Evolutionary conservation across 2,888 invertebrate genomes (phyloP), one percentile per base, ranked within the genome.

Genomic region (Ferdinandea cuprea): DNA sequence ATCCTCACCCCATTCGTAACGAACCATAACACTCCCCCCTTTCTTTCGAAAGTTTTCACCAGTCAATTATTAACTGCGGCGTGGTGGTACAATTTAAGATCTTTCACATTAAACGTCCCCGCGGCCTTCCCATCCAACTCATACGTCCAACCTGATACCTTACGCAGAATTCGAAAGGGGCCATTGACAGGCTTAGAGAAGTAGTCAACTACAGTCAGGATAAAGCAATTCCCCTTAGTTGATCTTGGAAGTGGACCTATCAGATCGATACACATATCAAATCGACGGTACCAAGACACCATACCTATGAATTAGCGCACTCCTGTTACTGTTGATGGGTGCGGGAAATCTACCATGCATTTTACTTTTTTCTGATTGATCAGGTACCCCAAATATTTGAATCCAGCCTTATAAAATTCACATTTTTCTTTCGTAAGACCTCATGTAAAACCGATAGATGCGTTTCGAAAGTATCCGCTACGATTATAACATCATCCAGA

Each of bases 171-270:
- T 8, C 42, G 44, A n/a, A 61, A 61, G 6, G 61, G 61, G 7
- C 61, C 44, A 13, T n/a, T n/a, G n/a, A n/a, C n/a, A n/a, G n/a
- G n/a, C 37, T 76, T 81, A 0, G 68, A 46, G n/a, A 81, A 81
- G 9, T 42, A 69, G 15, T 65, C 71, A 1, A 50, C 65, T 0
- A 71, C 65, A 1, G 71, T 71, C 6, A 81, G 28, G 1, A 72
- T 66, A 15, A 66, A 65, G 0, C 25, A 11, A n/a, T 59, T 59
- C 0, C 79, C 69, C 25, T 19, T 35, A 11, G 32, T 77, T 0
- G 81, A 71, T 2, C 59, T 13, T 3, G 72, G 74, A 1, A 81
- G 30, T 3, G 76, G 76, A 2, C 72, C 71, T 2, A 83, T 32
- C 15, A 66, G 50, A 15, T 66, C 77, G 1, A 77, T 15, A 11